phyloP scores from a whole-genome alignment of 2,888 invertebrate species.

The Volucella inflata region DNA sequence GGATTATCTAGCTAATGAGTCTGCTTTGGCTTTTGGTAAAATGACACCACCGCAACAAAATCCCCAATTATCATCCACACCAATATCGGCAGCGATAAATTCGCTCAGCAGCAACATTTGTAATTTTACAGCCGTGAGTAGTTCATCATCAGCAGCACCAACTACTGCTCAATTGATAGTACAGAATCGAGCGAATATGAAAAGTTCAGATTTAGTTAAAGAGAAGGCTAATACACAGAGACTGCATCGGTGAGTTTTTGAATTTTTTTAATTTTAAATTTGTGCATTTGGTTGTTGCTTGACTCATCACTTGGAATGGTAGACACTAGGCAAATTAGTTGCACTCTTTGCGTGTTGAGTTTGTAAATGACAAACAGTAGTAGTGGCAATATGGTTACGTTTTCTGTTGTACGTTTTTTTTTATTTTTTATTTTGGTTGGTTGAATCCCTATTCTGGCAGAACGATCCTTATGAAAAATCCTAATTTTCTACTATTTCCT shows the following conservation, averaged over 20 bases:
- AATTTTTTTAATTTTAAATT: constrained; percentile 21
- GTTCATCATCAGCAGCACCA: constrained; percentile 71
- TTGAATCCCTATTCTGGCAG: not conserved
- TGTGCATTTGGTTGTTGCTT: constrained; percentile 35
- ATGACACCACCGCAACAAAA: constrained; percentile 46
- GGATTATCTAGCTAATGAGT: constrained; percentile 55
- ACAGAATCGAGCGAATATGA: constrained; percentile 80
- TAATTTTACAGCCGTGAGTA: constrained; percentile 67
- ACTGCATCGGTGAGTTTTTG: constrained; percentile 80
- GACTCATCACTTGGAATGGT: constrained; percentile 18
- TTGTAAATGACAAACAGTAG: constrained; percentile 40
- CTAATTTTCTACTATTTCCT: no score
- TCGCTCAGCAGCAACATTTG: constrained; percentile 58
- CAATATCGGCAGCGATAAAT: constrained; percentile 44
- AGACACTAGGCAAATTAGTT: not conserved
- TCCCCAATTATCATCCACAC: constrained; percentile 52
- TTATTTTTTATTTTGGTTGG: not conserved
- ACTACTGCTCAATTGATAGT: constrained; percentile 78
- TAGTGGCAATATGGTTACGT: not conserved
- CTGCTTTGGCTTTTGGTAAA: constrained; percentile 42
- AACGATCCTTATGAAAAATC: no score
- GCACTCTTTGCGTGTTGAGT: not conserved
- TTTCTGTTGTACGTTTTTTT: not conserved
- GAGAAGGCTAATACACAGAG: constrained; percentile 80
- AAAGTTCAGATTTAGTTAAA: constrained; percentile 79